Evolutionary conservation across 2,888 invertebrate species (phyloP).

Genomic region (Hemistola chrysoprasaria): DNA sequence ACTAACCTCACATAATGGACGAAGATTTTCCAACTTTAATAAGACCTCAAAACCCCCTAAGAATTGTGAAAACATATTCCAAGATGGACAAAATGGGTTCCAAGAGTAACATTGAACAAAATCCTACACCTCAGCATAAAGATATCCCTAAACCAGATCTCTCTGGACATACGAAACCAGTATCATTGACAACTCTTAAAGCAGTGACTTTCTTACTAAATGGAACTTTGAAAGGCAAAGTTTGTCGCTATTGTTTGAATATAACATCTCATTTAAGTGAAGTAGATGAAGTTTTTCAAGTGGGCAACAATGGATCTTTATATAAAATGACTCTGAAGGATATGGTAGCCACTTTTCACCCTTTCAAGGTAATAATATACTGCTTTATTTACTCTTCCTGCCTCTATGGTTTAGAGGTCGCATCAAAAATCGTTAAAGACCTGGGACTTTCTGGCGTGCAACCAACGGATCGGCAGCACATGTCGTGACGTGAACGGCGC

Average conservation of each 20-base stretch:
- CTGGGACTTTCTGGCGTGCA: no score
- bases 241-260: slow-evolving; percentile 66
- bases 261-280: slow-evolving; percentile 49
- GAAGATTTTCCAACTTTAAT: slow-evolving; percentile 26
- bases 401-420: no score
- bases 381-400: no score
- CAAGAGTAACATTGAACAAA: background rate
- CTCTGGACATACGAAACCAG: slow-evolving; percentile 13
- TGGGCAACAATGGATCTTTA: slow-evolving; percentile 49
- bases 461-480: no score
- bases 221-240: slow-evolving; percentile 53
- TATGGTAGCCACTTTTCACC: slow-evolving; percentile 67
- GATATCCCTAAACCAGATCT: no score
- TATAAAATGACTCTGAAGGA: slow-evolving; percentile 63
- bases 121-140: background rate
- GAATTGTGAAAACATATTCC: slow-evolving; percentile 27
- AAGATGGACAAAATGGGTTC: slow-evolving; percentile 11
- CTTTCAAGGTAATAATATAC: slow-evolving; percentile 55
- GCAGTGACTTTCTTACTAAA: slow-evolving; percentile 59
- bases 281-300: slow-evolving; percentile 57
- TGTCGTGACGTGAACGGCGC: no score
- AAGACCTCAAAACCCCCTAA: slow-evolving; percentile 14
- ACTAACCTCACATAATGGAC: slow-evolving; percentile 42
- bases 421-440: no score
- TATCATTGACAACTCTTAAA: slow-evolving; percentile 53